Percentiles rank a stretch among this genome's conserved stretches.
phyloP scores from a whole-genome alignment of 92 coral and sea anemone genomes.

The Phymanthus crucifer region DNA sequence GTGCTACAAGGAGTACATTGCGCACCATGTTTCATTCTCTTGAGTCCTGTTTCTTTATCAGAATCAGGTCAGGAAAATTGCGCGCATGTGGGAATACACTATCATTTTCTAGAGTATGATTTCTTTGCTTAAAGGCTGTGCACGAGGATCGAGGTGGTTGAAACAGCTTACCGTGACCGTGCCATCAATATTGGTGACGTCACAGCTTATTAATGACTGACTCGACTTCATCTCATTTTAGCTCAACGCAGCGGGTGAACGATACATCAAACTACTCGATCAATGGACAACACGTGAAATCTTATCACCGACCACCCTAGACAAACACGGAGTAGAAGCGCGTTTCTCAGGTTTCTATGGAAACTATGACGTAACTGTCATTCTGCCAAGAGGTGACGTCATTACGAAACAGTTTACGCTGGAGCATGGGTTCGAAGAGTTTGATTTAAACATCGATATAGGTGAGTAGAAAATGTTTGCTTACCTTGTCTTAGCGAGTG shows the following conservation, averaged over 20 bases:
- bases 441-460: conserved; percentile 20
- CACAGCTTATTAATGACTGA: too few species aligned
- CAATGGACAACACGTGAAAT: conserved; percentile 74
- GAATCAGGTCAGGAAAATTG: too few species aligned
- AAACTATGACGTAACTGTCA: conserved; percentile 55
- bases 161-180: too few species aligned
- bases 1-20: too few species aligned
- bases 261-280: conserved; percentile 59
- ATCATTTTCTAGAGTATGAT: too few species aligned
- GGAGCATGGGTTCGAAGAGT: conserved; percentile 53
- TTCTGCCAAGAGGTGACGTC: conserved; percentile 62
- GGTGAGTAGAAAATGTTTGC: background rate
- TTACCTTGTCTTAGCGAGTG: too few species aligned
- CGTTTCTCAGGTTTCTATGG: conserved; percentile 75
- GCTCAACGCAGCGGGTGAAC: conserved; percentile 82
- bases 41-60: too few species aligned
- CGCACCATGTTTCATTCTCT: too few species aligned
- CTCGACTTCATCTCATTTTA: background rate
- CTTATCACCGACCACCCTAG: conserved; percentile 43
- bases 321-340: conserved; percentile 38
- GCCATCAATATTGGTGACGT: too few species aligned
- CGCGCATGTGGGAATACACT: too few species aligned
- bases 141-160: too few species aligned
- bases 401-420: conserved; percentile 46
- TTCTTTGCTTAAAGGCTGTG: too few species aligned